Conservation (phyloP, 2,888 invertebrate genomes). For the Melipona bicolor region DNA sequence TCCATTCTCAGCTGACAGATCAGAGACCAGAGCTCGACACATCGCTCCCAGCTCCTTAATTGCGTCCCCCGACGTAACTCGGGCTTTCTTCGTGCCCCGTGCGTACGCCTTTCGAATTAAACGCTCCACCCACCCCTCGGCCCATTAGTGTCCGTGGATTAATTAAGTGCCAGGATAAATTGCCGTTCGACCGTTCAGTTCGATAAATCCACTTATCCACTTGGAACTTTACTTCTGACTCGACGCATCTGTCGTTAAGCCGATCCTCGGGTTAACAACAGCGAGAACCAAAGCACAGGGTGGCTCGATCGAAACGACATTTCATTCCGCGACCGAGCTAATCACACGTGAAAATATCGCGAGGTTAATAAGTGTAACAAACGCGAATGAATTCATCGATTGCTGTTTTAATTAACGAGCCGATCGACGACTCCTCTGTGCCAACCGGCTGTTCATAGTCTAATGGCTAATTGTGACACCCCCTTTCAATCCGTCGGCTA, state of each 20-base stretch:
- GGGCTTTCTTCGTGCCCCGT: conserved; percentile 45
- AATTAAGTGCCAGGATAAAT: conserved; percentile 75
- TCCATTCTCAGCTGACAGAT: not conserved
- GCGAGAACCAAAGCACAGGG: too few relatives aligned
- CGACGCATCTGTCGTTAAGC: conserved; percentile 5
- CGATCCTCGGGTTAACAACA: not conserved
- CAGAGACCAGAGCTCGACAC: conserved; percentile 19
- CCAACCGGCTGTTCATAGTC: not conserved
- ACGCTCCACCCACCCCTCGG: conserved; percentile 65
- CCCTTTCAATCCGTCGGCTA: not conserved
- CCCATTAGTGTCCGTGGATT: conserved; percentile 74
- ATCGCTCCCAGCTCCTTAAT: conserved; percentile 38
- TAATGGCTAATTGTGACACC: not conserved
- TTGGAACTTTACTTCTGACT: conserved; percentile 23
- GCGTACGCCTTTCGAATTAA: conserved; percentile 69
- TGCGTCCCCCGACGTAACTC: conserved; percentile 39
- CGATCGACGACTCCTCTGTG: not conserved
- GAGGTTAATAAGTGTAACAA: not conserved
- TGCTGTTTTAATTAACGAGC: conserved; percentile 11
- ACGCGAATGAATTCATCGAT: conserved; percentile 10
- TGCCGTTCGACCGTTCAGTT: conserved; percentile 61
- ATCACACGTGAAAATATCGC: conserved; percentile 10
- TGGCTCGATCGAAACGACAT: too few relatives aligned
- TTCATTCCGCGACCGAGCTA: conserved; percentile 11
- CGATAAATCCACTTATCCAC: conserved; percentile 40